Conservation (phyloP, 2,113 vertebrate species). For the Triplophysa tibetana region DNA sequence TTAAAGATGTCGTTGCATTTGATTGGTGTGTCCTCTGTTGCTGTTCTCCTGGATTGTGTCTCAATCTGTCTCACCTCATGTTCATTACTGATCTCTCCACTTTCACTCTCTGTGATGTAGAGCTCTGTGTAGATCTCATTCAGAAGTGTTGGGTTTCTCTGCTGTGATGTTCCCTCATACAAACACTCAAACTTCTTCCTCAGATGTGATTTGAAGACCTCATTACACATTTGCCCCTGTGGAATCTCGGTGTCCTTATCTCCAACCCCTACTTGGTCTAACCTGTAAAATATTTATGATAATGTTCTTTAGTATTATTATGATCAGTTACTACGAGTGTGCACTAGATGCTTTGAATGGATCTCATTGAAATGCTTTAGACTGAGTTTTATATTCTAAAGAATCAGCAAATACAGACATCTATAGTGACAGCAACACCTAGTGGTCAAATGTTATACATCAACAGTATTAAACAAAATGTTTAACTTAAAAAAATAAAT, state of each 20-base stretch:
- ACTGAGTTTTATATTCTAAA: too few relatives aligned
- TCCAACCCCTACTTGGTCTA: background rate
- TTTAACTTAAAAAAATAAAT: too few relatives aligned
- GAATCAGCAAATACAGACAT: too few relatives aligned
- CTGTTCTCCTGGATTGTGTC: background rate
- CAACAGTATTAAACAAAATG: too few relatives aligned
- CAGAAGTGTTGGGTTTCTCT: constrained; percentile 9
- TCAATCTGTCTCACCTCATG: constrained; percentile 20
- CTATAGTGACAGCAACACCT: background rate
- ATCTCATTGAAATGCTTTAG: too few relatives aligned
- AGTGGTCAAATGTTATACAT: background rate
- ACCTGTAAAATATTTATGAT: background rate
- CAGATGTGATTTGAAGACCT: background rate
- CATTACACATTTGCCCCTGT: background rate
- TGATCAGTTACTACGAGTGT: too few relatives aligned
- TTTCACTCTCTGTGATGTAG: constrained; percentile 28
- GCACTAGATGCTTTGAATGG: too few relatives aligned
- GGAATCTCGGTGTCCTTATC: background rate
- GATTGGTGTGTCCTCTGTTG: constrained; percentile 6
- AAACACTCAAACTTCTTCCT: constrained; percentile 10
- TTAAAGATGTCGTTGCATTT: constrained; percentile 36
- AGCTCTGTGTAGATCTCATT: constrained; percentile 44
- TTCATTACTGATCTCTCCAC: background rate
- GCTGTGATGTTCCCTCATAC: constrained; percentile 13
- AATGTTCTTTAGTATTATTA: background rate